phyloP scores from a whole-genome alignment of 1,140 invertebrate species.

The Drosophila novamexicana region DNA sequence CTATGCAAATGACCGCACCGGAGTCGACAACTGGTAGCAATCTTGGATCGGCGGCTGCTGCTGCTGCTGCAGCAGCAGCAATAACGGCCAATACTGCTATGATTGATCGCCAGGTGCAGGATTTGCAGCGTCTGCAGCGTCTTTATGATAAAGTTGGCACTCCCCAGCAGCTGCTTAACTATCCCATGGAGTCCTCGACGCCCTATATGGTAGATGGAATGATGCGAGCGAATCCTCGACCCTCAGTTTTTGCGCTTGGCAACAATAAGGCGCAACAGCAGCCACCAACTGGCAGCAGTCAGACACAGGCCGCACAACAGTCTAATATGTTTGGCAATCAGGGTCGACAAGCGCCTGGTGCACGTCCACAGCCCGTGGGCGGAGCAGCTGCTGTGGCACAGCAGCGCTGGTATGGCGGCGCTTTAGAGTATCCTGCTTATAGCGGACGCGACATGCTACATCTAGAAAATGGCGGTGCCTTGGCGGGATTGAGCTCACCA shows the following conservation, averaged over 20 bases:
- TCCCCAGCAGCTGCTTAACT: constrained; percentile 50
- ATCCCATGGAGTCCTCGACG: constrained; percentile 47
- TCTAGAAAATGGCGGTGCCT: constrained; percentile 71
- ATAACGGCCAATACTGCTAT: constrained; percentile 46
- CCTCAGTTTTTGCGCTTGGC: constrained; percentile 47
- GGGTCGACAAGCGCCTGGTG: constrained; percentile 45
- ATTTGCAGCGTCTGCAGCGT: constrained; percentile 37
- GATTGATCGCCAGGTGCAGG: constrained; percentile 65
- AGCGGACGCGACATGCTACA: constrained; percentile 73
- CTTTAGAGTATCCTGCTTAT: constrained; percentile 68
- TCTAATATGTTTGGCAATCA: constrained; percentile 63
- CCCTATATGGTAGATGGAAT: constrained; percentile 60
- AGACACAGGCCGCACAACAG: constrained; percentile 35
- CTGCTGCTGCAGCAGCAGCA: constrained; percentile 44
- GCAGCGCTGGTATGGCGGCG: constrained; percentile 78
- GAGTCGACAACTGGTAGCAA: constrained; percentile 39
- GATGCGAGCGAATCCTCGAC: constrained; percentile 55
- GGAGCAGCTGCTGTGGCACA: constrained; percentile 37
- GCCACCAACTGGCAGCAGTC: constrained; percentile 24
- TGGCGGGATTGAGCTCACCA: constrained; percentile 83
- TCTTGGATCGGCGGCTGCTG: constrained; percentile 20
- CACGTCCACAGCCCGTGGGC: constrained; percentile 35
- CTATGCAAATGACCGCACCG: constrained; percentile 46
- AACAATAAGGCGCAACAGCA: constrained; percentile 48
- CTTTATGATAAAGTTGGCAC: constrained; percentile 56